Evolutionary conservation across 1,140 invertebrate genomes (phyloP).

Genomic region (Cephus cinctus): DNA sequence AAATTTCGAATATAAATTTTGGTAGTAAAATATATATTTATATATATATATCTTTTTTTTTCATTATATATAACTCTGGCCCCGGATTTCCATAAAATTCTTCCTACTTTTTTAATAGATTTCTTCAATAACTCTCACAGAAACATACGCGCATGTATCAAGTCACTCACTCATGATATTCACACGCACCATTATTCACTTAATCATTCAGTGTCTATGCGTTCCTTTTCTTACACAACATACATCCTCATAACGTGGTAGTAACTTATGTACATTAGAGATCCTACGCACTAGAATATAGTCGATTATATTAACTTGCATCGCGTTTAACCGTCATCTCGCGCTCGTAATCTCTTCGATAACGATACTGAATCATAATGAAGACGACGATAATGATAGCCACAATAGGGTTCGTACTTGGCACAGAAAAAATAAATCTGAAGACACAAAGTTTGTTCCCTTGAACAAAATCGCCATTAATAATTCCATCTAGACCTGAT

Average conservation of each 20-base stretch:
- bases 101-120: slow-evolving; percentile 27
- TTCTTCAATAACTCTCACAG: slow-evolving; percentile 9
- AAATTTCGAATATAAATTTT: slow-evolving; percentile 58
- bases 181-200: background rate
- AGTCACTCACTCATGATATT: background rate
- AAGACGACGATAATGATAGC: too few relatives aligned
- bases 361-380: too few relatives aligned
- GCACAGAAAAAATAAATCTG: too few relatives aligned
- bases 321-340: too few relatives aligned
- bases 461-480: too few relatives aligned
- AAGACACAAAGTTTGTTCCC: too few relatives aligned
- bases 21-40: slow-evolving; percentile 52
- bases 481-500: too few relatives aligned
- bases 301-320: slow-evolving; percentile 26
- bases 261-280: slow-evolving; percentile 42
- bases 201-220: slow-evolving; percentile 4
- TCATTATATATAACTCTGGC: slow-evolving; percentile 52
- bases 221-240: slow-evolving; percentile 20
- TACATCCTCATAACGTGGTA: slow-evolving; percentile 22
- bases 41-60: slow-evolving; percentile 14
- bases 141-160: background rate
- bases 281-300: slow-evolving; percentile 37
- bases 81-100: slow-evolving; percentile 49
- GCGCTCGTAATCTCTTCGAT: too few relatives aligned
- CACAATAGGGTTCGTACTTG: too few relatives aligned